A percentile compares a stretch with the other conserved stretches of the same genome.
Evolutionary conservation across 2,113 vertebrate genomes (phyloP).

Genomic region (Fregetta grallaria): DNA sequence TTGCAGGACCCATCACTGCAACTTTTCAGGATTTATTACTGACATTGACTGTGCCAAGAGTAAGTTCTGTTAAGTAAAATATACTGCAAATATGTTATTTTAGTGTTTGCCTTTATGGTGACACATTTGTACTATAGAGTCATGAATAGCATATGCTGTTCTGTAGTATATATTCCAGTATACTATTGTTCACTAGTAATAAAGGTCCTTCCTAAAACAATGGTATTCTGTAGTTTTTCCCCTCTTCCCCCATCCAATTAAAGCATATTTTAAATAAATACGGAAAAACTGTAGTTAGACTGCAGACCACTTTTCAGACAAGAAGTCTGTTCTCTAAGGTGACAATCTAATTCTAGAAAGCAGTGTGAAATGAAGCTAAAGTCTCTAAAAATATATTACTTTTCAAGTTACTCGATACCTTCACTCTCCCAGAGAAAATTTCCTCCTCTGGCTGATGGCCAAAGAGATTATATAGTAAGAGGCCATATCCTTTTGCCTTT

Average conservation of each 20-base stretch:
- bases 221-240: not conserved
- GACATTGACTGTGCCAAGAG: not conserved
- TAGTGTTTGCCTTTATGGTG: not conserved
- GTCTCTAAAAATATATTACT: conserved; percentile 57
- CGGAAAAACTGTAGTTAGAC: not conserved
- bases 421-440: conserved; percentile 58
- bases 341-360: conserved; percentile 57
- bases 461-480: conserved; percentile 64
- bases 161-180: not conserved
- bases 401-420: conserved; percentile 61
- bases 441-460: conserved; percentile 70
- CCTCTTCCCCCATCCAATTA: not conserved
- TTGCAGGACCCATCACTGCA: not conserved
- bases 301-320: not conserved
- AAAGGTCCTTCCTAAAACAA: not conserved
- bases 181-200: not conserved
- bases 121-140: not conserved
- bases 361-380: conserved; percentile 24
- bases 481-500: conserved; percentile 60
- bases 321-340: conserved; percentile 15
- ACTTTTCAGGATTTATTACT: not conserved
- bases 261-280: not conserved
- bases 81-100: not conserved
- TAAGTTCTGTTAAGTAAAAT: not conserved
- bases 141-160: not conserved